phyloP scores from a whole-genome alignment of 2,888 invertebrate species.

The Theretra japonica region DNA sequence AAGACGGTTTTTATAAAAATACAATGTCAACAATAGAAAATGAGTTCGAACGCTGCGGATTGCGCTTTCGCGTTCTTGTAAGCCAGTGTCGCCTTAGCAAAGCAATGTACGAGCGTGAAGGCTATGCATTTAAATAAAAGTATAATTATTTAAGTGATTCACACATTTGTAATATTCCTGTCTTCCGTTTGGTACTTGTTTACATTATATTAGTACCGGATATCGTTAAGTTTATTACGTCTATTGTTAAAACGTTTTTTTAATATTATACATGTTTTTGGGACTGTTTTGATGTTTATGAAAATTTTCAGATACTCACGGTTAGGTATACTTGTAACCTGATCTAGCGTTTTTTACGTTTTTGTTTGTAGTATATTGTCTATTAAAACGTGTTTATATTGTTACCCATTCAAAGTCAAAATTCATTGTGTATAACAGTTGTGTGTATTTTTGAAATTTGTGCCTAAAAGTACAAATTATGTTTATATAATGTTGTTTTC shows the following conservation, averaged over 20 bases:
- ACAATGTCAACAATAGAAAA: background rate
- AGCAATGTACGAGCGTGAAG: slow-evolving; percentile 16
- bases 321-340: slow-evolving; percentile 2
- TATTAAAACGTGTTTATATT: slow-evolving; percentile 20
- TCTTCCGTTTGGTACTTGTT: slow-evolving; percentile 50
- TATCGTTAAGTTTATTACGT: slow-evolving; percentile 9
- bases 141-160: slow-evolving; percentile 45
- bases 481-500: slow-evolving; percentile 12
- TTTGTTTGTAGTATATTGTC: slow-evolving; percentile 28
- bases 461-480: slow-evolving; percentile 21
- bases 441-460: background rate
- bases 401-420: slow-evolving; percentile 2
- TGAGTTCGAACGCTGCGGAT: slow-evolving; percentile 31
- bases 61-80: slow-evolving; percentile 38
- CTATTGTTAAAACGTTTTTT: slow-evolving; percentile 12
- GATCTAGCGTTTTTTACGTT: slow-evolving; percentile 4
- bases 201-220: slow-evolving; percentile 22
- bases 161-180: slow-evolving; percentile 47
- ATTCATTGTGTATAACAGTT: background rate
- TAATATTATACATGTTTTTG: slow-evolving; percentile 19
- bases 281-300: slow-evolving; percentile 26
- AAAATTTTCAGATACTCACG: slow-evolving; percentile 18
- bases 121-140: slow-evolving; percentile 51
- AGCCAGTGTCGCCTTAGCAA: slow-evolving; percentile 22
- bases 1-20: slow-evolving; percentile 7